These are phyloP conservation scores for Platynereis dumerilii DNA, from an alignment of 2,888 invertebrate genomes.

Conservation along the genomic window DNA sequence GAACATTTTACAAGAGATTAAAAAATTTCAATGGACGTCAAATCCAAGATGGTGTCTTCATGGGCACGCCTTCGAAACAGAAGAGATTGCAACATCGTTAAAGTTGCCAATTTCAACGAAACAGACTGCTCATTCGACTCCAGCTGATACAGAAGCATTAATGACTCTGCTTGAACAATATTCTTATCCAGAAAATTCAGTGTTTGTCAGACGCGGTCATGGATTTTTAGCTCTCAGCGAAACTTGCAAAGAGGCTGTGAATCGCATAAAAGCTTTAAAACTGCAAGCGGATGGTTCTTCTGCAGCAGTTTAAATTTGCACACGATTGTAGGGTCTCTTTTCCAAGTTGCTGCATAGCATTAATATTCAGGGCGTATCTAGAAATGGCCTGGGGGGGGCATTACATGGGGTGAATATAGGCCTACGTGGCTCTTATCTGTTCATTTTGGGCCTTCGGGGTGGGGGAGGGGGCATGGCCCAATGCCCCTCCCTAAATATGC, in stretches of 20 bases:
- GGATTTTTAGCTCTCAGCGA: neutral
- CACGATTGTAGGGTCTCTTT: too few species aligned
- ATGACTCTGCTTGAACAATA: neutral
- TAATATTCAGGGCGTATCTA: too few species aligned
- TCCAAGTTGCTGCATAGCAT: too few species aligned
- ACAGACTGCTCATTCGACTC: neutral
- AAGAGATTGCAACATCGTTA: neutral
- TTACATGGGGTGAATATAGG: too few species aligned
- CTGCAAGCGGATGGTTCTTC: too few species aligned
- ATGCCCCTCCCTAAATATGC: too few species aligned
- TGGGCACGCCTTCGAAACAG: conserved; percentile 3
- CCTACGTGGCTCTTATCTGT: too few species aligned
- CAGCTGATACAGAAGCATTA: neutral
- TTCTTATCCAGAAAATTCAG: neutral
- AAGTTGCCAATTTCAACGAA: neutral
- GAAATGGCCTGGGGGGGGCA: too few species aligned
- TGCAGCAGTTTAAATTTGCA: too few species aligned
- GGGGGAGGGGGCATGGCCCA: too few species aligned
- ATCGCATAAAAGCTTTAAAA: too few species aligned
- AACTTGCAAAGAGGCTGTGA: neutral
- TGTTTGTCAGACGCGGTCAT: conserved; percentile 2
- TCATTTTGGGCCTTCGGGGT: too few species aligned
- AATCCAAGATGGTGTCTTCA: conserved; percentile 3
- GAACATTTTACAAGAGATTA: neutral
- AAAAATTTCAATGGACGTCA: neutral